A percentile compares a stretch with the other conserved stretches of the same genome.
These are phyloP conservation scores for Urocolius indicus DNA, from an alignment of 2,113 vertebrate species.

Conservation along the genomic window DNA sequence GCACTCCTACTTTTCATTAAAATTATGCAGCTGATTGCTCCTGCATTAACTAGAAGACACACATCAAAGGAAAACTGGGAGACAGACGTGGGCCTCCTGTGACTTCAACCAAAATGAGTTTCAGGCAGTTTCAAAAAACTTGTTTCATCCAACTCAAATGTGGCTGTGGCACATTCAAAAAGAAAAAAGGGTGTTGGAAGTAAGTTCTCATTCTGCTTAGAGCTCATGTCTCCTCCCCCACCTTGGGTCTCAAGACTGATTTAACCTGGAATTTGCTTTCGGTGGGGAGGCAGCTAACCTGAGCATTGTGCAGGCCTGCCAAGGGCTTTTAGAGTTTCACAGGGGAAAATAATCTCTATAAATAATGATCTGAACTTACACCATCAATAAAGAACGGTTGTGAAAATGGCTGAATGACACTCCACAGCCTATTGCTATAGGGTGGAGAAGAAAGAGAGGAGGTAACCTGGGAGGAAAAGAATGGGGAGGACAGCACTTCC, in stretches of 20 bases:
- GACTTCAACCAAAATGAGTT: background rate
- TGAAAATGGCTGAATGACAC: background rate
- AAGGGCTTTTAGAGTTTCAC: background rate
- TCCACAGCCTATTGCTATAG: background rate
- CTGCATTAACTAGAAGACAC: background rate
- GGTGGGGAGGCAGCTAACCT: background rate
- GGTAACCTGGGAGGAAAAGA: background rate
- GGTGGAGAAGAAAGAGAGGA: background rate
- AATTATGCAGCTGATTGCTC: background rate
- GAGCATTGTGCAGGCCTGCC: background rate
- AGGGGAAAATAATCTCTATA: background rate
- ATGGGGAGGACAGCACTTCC: background rate
- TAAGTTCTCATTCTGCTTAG: background rate
- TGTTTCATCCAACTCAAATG: background rate
- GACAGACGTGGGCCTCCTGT: rapidly evolving
- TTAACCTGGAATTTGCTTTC: background rate
- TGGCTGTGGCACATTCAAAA: background rate
- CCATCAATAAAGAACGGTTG: background rate
- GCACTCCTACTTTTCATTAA: background rate
- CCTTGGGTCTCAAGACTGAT: background rate
- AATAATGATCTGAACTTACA: background rate
- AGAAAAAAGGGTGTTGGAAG: rapidly evolving
- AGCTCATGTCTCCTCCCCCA: background rate
- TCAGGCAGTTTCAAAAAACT: background rate
- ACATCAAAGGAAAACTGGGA: background rate